phyloP scores from a whole-genome alignment of 1,140 invertebrate species.

The Brachystomella parvula region DNA sequence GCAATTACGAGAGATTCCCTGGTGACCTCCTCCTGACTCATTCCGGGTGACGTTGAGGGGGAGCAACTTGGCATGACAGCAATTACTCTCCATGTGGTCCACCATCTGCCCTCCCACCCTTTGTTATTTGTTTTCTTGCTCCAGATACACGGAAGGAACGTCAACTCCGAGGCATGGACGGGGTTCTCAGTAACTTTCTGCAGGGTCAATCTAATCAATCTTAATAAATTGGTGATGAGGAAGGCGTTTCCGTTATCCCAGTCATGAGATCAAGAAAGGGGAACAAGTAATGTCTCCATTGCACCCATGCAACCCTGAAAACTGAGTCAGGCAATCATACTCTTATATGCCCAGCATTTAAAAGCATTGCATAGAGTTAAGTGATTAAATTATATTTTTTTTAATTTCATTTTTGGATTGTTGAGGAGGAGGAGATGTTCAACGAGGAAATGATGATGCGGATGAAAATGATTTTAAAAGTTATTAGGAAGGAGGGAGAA shows the following conservation, averaged over 20 bases:
- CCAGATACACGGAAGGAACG: not conserved
- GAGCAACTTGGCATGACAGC: slow-evolving; percentile 10
- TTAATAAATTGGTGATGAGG: slow-evolving; percentile 10
- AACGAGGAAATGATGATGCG: too few relatives aligned
- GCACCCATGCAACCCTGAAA: too few relatives aligned
- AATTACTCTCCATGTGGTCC: slow-evolving; percentile 6
- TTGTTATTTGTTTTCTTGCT: not conserved
- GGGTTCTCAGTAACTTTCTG: not conserved
- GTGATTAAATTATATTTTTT: too few relatives aligned
- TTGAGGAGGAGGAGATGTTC: too few relatives aligned
- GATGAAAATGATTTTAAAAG: too few relatives aligned
- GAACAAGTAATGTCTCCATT: too few relatives aligned
- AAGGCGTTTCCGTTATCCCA: not conserved
- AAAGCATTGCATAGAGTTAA: too few relatives aligned
- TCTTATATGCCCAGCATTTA: too few relatives aligned
- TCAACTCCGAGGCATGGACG: not conserved
- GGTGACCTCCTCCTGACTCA: slow-evolving; percentile 24
- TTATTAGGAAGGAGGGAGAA: too few relatives aligned
- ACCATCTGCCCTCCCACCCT: not conserved
- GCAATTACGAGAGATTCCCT: slow-evolving; percentile 18
- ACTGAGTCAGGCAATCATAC: too few relatives aligned
- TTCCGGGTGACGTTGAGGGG: not conserved
- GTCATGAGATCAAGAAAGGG: not conserved
- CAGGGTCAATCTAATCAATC: slow-evolving; percentile 7
- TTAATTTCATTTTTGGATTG: too few relatives aligned